These are phyloP conservation scores for Schlechtendalia chinensis DNA, from an alignment of 1,140 invertebrate genomes.

Conservation along the genomic window DNA sequence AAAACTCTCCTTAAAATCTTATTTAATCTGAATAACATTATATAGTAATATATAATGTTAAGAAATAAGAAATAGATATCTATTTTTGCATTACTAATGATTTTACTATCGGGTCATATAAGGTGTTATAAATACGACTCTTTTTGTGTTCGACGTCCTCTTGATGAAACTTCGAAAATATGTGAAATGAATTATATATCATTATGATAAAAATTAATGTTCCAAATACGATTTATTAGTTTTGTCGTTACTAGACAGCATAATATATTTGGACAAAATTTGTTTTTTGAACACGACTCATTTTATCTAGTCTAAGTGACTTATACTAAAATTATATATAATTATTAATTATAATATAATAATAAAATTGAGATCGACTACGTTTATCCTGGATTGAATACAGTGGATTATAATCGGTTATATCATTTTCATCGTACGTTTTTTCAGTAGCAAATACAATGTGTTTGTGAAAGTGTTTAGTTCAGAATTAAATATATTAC, in stretches of 20 bases:
- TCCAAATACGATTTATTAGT: background rate
- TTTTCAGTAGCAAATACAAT: no score
- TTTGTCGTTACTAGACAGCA: background rate
- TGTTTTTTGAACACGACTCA: background rate
- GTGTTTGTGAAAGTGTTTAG: no score
- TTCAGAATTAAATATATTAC: no score
- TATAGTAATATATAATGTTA: no score
- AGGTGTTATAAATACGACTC: background rate
- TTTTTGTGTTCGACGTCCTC: no score
- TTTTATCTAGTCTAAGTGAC: background rate
- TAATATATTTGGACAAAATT: no score
- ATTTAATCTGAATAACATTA: background rate
- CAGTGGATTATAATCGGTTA: no score
- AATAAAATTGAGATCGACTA: no score
- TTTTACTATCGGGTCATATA: background rate
- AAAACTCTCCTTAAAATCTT: background rate
- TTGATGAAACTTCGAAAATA: background rate
- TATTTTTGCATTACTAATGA: conserved; percentile 4
- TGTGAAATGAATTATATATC: background rate
- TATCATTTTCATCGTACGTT: no score
- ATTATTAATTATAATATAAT: no score
- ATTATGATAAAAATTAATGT: background rate
- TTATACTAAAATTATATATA: no score
- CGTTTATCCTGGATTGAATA: no score
- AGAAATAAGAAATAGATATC: background rate